Percentiles rank a stretch among this genome's conserved stretches.
phyloP scores from a whole-genome alignment of 2,113 vertebrate genomes.

The Gambusia holbrooki region DNA sequence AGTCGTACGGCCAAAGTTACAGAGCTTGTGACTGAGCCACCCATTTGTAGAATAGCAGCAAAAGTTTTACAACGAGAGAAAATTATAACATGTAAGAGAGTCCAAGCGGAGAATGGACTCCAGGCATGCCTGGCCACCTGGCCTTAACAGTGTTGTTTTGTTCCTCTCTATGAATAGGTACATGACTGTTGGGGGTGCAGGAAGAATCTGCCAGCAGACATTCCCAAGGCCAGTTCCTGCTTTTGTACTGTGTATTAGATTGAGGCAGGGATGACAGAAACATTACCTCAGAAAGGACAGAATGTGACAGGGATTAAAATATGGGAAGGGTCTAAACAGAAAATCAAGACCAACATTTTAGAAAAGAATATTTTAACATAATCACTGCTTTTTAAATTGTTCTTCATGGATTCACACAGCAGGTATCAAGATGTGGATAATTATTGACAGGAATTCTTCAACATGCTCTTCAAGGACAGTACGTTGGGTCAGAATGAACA shows the following conservation, averaged over 20 bases:
- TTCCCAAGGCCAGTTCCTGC: constrained; percentile 66
- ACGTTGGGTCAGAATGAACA: constrained; percentile 34
- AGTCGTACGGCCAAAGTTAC: constrained; percentile 29
- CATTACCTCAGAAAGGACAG: constrained; percentile 11
- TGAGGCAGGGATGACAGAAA: constrained; percentile 44
- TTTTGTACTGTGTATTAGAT: constrained; percentile 58
- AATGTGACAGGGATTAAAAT: constrained; percentile 9
- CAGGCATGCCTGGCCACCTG: constrained; percentile 68
- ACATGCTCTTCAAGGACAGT: constrained; percentile 49
- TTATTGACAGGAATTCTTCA: constrained; percentile 11
- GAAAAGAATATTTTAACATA: not conserved
- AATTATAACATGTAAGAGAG: not conserved
- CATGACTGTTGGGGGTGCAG: constrained; percentile 62
- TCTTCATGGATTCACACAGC: not conserved
- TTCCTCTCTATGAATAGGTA: constrained; percentile 67
- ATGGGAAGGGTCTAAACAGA: constrained; percentile 11
- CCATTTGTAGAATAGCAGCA: not conserved
- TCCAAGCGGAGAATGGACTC: constrained; percentile 34
- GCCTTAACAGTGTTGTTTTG: constrained; percentile 59
- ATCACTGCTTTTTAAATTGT: not conserved
- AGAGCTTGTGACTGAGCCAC: not conserved
- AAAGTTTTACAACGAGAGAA: not conserved
- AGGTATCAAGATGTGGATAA: constrained; percentile 9
- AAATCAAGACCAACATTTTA: not conserved
- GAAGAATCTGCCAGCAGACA: constrained; percentile 59